Evolutionary conservation across 2,113 vertebrate genomes (phyloP), one percentile per base, ranked within the genome.

Genomic region (Tetraodon nigroviridis): DNA sequence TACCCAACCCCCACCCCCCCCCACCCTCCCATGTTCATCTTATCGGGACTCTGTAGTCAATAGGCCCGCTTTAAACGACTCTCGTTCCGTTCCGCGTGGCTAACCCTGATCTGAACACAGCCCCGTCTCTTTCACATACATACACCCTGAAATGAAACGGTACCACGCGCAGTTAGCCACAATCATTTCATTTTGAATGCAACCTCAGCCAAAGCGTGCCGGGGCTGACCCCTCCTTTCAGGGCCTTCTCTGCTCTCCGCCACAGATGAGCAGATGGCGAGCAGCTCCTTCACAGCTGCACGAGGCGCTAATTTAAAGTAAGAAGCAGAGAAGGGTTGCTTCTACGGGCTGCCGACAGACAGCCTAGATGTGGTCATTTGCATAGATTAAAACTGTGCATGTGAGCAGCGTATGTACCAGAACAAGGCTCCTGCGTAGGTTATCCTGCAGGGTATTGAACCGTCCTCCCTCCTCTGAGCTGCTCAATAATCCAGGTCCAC

Each of bases 261-360:
- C 55, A 22, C 37, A 27, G 48, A 18, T 29, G 56, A 78, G 24
- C 69, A 78, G 67, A 78, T 75, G 76, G 75, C 7, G 24, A 29
- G 20, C 53, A 52, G 60, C 64, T 53, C 61, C 69, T 74, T 59
- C 67, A 61, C 67, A 71, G 63, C 70, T 72, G 66, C 47, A 58
- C 11, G 51, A 71, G 58, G 56, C 64, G 64, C 58, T 82, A 62
- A 77, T 73, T 73, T 64, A 71, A 64, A 64, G 69, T 68, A 52
- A 48, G 55, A 55, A 61, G 44, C 53, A 63, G 55, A 67, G 47
- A 49, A 19, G 47, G 61, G 68, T 44, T 52, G 55, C 68, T 67
- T 57, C 48, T 22, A 17, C 51, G 48, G 14, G 44, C 57, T 22
- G 54, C 55, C 61, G 64, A 65, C 64, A 79, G 64, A 61, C 54